phyloP scores from a whole-genome alignment of 2,888 invertebrate genomes.

The Athalia cordata region DNA sequence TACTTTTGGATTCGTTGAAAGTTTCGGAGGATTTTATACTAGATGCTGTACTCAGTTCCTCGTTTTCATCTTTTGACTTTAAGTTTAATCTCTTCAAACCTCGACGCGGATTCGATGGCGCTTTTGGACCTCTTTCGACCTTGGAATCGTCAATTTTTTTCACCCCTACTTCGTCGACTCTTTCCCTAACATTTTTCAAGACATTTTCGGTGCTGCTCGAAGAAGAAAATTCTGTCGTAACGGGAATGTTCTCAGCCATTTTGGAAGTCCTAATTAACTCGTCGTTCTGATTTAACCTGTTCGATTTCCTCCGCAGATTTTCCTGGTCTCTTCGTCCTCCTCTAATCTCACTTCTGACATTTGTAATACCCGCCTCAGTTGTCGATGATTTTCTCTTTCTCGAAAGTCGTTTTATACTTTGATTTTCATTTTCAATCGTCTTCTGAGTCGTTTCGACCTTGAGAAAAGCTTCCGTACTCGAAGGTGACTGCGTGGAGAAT shows the following conservation, averaged over 20 bases:
- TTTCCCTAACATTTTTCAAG: background rate
- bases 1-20: slow-evolving; percentile 52
- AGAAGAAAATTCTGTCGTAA: too few species aligned
- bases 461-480: background rate
- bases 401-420: background rate
- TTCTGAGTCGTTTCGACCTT: background rate
- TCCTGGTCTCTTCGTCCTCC: background rate
- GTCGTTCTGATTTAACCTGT: slow-evolving; percentile 4
- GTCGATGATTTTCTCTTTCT: slow-evolving; percentile 18
- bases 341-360: background rate
- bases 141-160: background rate
- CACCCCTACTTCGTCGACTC: background rate
- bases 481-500: background rate
- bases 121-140: background rate
- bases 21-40: slow-evolving; percentile 28
- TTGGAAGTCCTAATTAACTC: background rate
- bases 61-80: slow-evolving; percentile 47
- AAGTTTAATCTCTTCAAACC: slow-evolving; percentile 52
- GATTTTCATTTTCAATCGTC: background rate
- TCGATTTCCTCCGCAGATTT: background rate
- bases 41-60: slow-evolving; percentile 46
- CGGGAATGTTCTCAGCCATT: too few species aligned
- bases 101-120: slow-evolving; percentile 8
- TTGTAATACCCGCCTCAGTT: background rate
- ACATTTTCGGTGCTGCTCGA: background rate